Evolutionary conservation across 1,140 invertebrate genomes (phyloP), one percentile per base, ranked within the genome.

Genomic region (Physella acuta): DNA sequence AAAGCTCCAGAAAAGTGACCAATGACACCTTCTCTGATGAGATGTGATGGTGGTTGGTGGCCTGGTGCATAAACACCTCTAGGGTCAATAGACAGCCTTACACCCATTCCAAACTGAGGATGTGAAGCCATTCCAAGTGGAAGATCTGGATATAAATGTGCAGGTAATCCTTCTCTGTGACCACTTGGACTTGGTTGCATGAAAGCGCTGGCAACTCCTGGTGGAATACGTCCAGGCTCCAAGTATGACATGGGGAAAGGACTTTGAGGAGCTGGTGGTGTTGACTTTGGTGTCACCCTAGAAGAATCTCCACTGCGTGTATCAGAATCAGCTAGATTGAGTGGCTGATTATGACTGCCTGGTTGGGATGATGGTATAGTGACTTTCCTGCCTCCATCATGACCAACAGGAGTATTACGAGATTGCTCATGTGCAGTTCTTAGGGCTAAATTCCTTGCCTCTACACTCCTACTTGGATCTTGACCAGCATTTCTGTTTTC

Each of bases 51-150:
- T n/a, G 63, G 55, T 37, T 73, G 71, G 60, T 73, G 71, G 2
- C 62, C 62, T 52, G 49, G 30, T 20, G 36, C 56, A 49, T 67
- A 73, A 8, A 73, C 33, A n/a, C n/a, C n/a, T 3, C 67, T 60
- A 11, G 76, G 71, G 49, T 77, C 74, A 4, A 77, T 49, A 0
- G 65, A 63, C 33, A 74, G 49, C 16, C 70, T 66, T n/a, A n/a
- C n/a, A 49, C 82, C 86, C 90, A 92, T 56, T 26, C 70, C 62
- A 66, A 70, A 73, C 0, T 58, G 55, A 26, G 34, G 20, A 33
- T 60, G 58, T 17, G 86, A 28, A 91, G 91, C 82, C 94, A 92
- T 14, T 92, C 91, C 39, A 90, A 90, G 63, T 89, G 89, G 39
- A 91, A 74, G 37, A 16, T 73, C 76, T 11, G 69, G 67, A 39